Conservation (phyloP, 2,113 vertebrate genomes). For the Puntigrus tetrazona region DNA sequence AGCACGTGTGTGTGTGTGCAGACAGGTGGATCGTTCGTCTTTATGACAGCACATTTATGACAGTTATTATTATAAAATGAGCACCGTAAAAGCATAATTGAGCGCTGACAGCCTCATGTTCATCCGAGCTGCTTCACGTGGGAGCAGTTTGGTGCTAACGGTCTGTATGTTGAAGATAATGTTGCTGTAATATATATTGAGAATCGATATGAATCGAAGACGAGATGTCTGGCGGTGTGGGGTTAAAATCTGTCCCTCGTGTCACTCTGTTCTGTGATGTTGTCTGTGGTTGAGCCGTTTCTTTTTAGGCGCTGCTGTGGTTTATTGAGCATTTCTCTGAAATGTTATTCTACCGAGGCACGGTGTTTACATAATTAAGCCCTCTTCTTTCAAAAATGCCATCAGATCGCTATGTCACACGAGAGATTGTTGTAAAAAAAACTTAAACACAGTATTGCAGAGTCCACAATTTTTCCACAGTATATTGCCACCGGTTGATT, state of each 20-base stretch:
- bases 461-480: no score
- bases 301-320: not conserved
- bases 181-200: conserved; percentile 3
- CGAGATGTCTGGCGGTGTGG: not conserved
- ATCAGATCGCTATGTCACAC: not conserved
- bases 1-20: conserved; percentile 47
- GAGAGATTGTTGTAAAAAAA: not conserved
- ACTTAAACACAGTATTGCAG: not conserved
- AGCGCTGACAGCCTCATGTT: conserved; percentile 12
- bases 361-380: not conserved
- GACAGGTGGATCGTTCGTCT: conserved; percentile 55
- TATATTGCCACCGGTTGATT: no score
- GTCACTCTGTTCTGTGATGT: not conserved
- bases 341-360: conserved; percentile 11
- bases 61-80: conserved; percentile 52
- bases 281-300: not conserved
- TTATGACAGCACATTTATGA: conserved; percentile 55
- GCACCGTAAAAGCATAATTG: conserved; percentile 45
- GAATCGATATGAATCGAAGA: not conserved
- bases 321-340: conserved; percentile 14
- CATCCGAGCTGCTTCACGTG: conserved; percentile 6
- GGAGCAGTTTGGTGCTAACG: conserved; percentile 13
- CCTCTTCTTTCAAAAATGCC: not conserved
- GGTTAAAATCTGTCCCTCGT: not conserved
- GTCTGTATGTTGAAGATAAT: not conserved